phyloP scores from a whole-genome alignment of 2,113 vertebrate genomes.

The Trematocara unimaculatum region DNA sequence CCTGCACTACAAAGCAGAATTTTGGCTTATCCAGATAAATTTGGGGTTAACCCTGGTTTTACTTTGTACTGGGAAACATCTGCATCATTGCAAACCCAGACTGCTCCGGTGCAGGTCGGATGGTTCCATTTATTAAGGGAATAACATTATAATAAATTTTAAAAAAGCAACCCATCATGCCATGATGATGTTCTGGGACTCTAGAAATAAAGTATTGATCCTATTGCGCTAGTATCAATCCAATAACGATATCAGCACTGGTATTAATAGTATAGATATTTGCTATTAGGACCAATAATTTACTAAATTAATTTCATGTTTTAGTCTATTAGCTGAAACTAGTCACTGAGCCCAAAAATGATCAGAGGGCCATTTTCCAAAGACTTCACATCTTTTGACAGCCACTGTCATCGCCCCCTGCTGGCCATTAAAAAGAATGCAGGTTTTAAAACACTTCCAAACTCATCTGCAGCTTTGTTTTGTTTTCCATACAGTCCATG shows the following conservation, averaged over 20 bases:
- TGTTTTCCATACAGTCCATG: not conserved
- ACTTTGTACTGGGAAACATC: not conserved
- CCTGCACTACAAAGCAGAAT: not conserved
- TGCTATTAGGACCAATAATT: not conserved
- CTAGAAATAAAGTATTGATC: not conserved
- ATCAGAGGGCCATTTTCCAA: not conserved
- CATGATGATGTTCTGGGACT: not conserved
- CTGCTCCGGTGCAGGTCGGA: not conserved
- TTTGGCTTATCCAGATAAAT: not conserved
- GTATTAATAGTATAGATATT: not conserved
- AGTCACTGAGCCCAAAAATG: not conserved
- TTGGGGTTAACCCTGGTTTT: not conserved
- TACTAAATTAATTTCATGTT: not conserved
- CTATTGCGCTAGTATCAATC: not conserved
- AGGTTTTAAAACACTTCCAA: not conserved
- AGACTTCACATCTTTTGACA: not conserved
- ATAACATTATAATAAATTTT: not conserved
- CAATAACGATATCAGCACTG: not conserved
- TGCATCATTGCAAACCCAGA: not conserved
- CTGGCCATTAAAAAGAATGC: not conserved
- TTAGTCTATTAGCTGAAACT: not conserved
- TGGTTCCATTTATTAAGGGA: not conserved
- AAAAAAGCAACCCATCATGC: not conserved
- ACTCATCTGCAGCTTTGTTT: not conserved
- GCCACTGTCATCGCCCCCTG: not conserved